These are phyloP conservation scores for Troides helena DNA, from an alignment of 2,888 invertebrate species.

Conservation along the genomic window DNA sequence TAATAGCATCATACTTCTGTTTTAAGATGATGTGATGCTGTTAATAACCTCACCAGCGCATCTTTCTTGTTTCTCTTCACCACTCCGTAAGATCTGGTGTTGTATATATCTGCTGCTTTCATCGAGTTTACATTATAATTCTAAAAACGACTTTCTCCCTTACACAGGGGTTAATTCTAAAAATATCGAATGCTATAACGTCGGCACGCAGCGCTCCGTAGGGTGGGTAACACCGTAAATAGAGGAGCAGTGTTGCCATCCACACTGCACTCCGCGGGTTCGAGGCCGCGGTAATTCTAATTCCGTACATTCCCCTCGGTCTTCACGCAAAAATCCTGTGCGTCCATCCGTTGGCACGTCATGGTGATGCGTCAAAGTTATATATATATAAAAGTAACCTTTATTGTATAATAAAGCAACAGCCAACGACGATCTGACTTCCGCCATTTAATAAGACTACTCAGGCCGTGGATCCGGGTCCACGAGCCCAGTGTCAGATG, in stretches of 20 bases:
- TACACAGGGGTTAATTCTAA: slow-evolving; percentile 17
- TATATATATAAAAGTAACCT: not conserved
- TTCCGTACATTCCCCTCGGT: slow-evolving; percentile 30
- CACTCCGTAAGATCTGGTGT: not conserved
- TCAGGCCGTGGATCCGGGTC: too few species aligned
- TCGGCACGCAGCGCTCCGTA: not conserved
- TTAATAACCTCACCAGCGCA: too few species aligned
- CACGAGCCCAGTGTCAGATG: too few species aligned
- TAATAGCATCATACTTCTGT: too few species aligned
- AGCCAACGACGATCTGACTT: too few species aligned
- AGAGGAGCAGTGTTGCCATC: slow-evolving; percentile 19
- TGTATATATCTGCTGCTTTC: not conserved
- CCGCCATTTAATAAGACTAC: too few species aligned
- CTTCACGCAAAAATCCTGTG: slow-evolving; percentile 14
- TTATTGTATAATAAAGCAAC: too few species aligned
- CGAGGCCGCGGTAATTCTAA: slow-evolving; percentile 36
- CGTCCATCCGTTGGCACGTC: slow-evolving; percentile 5
- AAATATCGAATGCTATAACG: slow-evolving; percentile 9
- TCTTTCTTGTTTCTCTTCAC: too few species aligned
- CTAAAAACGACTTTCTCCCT: slow-evolving; percentile 1
- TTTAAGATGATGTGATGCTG: too few species aligned
- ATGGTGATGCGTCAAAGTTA: not conserved
- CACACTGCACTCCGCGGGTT: slow-evolving; percentile 34
- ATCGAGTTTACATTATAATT: not conserved
- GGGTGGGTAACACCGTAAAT: slow-evolving; percentile 27